phyloP scores from a whole-genome alignment of 1,140 invertebrate genomes.

The Frieseomelitta varia region DNA sequence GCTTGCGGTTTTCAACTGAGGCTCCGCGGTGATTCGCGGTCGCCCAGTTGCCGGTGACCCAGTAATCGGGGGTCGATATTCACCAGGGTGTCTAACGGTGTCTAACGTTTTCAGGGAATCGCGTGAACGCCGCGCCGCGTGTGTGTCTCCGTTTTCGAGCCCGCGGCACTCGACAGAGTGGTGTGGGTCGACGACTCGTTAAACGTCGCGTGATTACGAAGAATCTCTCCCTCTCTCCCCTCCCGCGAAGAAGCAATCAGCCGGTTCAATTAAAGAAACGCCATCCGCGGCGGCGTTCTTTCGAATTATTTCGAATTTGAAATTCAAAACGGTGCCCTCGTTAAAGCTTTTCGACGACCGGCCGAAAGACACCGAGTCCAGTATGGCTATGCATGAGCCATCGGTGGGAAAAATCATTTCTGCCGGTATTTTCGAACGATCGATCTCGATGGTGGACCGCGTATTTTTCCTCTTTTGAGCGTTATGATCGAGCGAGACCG shows the following conservation, averaged over 20 bases:
- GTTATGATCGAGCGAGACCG: too few species aligned
- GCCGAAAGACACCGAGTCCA: neutral
- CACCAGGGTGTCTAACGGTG: constrained; percentile 10
- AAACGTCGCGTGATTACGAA: constrained; percentile 16
- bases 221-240: neutral
- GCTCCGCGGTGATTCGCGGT: neutral
- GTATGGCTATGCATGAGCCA: neutral
- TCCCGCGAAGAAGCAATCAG: neutral
- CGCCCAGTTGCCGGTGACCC: constrained; percentile 28
- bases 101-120: constrained; percentile 1
- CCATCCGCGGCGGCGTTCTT: neutral
- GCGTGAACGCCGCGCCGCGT: constrained; percentile 15
- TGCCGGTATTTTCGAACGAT: too few species aligned
- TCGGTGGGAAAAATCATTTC: too few species aligned
- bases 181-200: constrained; percentile 25
- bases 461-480: too few species aligned
- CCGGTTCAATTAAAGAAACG: neutral
- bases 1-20: neutral
- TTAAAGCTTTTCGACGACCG: neutral
- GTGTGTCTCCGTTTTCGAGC: constrained; percentile 12
- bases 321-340: neutral
- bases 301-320: neutral
- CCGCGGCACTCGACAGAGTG: neutral
- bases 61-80: constrained; percentile 44
- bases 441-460: too few species aligned